Percentiles rank a stretch among this genome's conserved stretches.
phyloP scores from a whole-genome alignment of 2,797 vertebrate genomes.

The Allobates femoralis region DNA sequence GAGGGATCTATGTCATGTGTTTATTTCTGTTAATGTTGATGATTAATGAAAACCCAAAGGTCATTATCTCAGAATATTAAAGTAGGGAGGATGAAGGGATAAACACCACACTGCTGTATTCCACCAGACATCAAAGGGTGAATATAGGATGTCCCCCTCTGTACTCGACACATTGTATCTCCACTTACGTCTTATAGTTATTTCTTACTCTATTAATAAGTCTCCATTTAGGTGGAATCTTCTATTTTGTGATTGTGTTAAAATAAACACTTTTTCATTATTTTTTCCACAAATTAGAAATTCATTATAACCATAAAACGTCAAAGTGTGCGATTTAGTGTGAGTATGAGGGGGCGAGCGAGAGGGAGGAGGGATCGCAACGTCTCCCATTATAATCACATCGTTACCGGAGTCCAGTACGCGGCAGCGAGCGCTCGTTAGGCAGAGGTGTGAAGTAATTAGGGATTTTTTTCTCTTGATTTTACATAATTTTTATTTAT shows the following conservation, averaged over 20 bases:
- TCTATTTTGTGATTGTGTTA: neutral
- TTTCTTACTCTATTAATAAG: neutral
- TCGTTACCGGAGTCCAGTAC: neutral
- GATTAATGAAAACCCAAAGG: no score
- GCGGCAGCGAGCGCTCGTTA: neutral
- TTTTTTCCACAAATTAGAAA: neutral
- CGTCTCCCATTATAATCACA: conserved; percentile 8
- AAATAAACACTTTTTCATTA: neutral
- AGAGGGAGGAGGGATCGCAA: neutral
- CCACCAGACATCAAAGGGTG: no score
- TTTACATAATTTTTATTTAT: conserved; percentile 14
- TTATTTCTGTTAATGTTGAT: no score
- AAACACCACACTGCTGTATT: no score
- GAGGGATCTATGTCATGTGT: no score
- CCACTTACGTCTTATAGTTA: neutral
- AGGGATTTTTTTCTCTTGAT: neutral
- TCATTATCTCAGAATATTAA: no score
- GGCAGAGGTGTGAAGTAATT: conserved; percentile 31
- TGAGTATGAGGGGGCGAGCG: conserved; percentile 7
- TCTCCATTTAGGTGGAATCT: neutral
- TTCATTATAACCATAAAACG: neutral
- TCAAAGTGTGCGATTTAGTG: neutral
- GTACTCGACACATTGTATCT: neutral
- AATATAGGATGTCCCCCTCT: neutral
- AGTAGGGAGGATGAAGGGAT: no score